Base-by-base conservation (phyloP, 92 coral and sea anemone species). In the Phymanthus crucifer region DNA sequence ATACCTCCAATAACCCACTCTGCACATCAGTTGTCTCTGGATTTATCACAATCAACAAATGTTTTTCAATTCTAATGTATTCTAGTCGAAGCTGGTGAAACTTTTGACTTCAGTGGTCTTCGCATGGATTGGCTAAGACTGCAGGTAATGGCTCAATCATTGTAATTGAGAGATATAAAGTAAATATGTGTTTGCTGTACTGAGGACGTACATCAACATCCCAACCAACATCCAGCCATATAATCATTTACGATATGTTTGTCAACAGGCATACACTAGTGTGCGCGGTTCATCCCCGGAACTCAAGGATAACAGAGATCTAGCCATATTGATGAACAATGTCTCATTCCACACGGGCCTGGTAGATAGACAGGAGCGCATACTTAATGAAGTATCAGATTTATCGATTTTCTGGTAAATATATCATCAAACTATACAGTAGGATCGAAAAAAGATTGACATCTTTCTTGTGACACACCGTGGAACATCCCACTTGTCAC, bases 251-350 rank as follows among this genome's bases (percentile, higher is more conserved):
- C n/a, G n/a, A 26, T 27, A 4, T 24, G 27, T 61, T 45, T n/a
- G 6, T 67, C 54, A 71, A 7, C 71, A 96, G 99, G 99, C 99
- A 19, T 96, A 96, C 78, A 96, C 99, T 47, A 91, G 98, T 73
- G 91, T 93, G 4, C 96, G 99, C 3, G 94, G 98, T 23, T 94
- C 99, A 26, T 92, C 98, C n/a, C 99, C 99, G 14, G 99, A 93
- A 78, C 81, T 96, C 23, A 96, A 96, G 54, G 99, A 96, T 0
- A 96, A 93, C 87, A 84, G 94, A 68, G 99, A 96, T 57, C 75
- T 96, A 52, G 96, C 98, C 12, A 76, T 83, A 5, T 80, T 96
- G 35, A 89, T 96, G 97, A 96, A 96, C 84, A 96, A 93, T 71
- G 90, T 96, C 29, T 75, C 93, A 40, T 96, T 96, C 77, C 99